Base-by-base conservation (phyloP, 1,140 invertebrate species). In the Bombus ignitus region DNA sequence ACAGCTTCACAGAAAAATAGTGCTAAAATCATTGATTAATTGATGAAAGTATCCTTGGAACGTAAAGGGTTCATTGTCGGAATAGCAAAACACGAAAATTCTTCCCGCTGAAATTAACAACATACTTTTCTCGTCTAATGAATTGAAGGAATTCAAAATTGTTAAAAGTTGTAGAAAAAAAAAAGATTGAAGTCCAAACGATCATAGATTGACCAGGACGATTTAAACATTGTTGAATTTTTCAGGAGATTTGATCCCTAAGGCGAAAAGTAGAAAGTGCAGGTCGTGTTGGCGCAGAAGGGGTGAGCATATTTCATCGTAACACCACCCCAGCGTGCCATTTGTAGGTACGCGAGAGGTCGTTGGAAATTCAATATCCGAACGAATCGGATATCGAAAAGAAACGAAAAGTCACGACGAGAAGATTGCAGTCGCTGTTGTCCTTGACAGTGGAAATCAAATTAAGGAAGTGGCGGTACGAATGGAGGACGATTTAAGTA, bases 311-410 rank as follows among this genome's bases (percentile, higher is more conserved):
- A 94, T 94, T 94, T 94, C 90, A 93, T 91, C 83, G 83, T 92
- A 91, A 94, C 89, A 78, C 88, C 84, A 92, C 93, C 92, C 93
- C 68, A 90, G 93, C 89, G 93, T 92, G 81, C 89, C 88, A 86
- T 94, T 92, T 88, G 71, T 83, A 89, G 87, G 84, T 87, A 81
- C 83, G 65, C 81, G 75, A 70, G 76, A 86, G 78, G 85, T 79
- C 81, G 88, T 85, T 89, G 84, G 39, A 74, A 85, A 89, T 91
- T 91, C 88, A 91, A 91, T 91, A 90, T 90, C 42, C 78, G 71
- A 83, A 62, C 84, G 81, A 86, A 73, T 85, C 77, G 37, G 77
- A 81, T 66, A 85, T 57, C 53, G 74, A 65, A 65, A 62, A 78
- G 78, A 53, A 71, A 59, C 1, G n/a, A 66, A 66, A 88, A 57